Base-by-base conservation (phyloP, 37 sponge, comb jelly and placozoan species). In the Trichoplax adhaerens region DNA sequence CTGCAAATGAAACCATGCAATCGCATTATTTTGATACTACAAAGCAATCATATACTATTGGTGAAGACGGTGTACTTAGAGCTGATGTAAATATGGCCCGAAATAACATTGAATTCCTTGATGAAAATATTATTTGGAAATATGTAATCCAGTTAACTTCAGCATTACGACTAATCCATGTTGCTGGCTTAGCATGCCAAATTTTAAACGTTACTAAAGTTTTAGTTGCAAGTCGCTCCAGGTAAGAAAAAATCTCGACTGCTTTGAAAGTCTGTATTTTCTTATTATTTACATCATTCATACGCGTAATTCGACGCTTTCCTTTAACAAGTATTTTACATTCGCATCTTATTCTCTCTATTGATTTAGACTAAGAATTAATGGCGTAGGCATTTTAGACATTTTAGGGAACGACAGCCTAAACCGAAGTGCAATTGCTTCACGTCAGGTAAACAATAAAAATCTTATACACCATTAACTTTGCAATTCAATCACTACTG, bases 301-400 rank as follows among this genome's bases (percentile, higher is more conserved):
- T 74, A 6, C 6, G 4, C 55, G 6, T 58, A 7, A 1, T 4
- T 53, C 1, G 60, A 5, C 62, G 8, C 48, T 59, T 7, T 46
- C 10, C 47, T 58, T 2, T 4, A 2, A 4, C 76, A 56, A 4
- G 48, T 2, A 10, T 56, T 10, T 4, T 48, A 54, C 3, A 48
- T 46, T 8, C 53, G 10, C 74, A 50, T 1, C 47, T 50, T 57
- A 48, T 5, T 71, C 48, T 77, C 3, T 68, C 48, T 29, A 10
- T 69, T 3, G 50, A 12, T 48, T 62, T 1, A 72, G 87, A 53
- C 62, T 90, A 1, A 53, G 79, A 3, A 8, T 90, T 50, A 90
- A 78, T 80, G 71, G 82, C 69, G 80, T 77, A 67, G 91, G 87
- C 46, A 74, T 90, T 48, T 72, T 86, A 84, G 91, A 86, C 65